Base-by-base conservation (phyloP, 1,140 invertebrate genomes). In the Andricus grossulariae region DNA sequence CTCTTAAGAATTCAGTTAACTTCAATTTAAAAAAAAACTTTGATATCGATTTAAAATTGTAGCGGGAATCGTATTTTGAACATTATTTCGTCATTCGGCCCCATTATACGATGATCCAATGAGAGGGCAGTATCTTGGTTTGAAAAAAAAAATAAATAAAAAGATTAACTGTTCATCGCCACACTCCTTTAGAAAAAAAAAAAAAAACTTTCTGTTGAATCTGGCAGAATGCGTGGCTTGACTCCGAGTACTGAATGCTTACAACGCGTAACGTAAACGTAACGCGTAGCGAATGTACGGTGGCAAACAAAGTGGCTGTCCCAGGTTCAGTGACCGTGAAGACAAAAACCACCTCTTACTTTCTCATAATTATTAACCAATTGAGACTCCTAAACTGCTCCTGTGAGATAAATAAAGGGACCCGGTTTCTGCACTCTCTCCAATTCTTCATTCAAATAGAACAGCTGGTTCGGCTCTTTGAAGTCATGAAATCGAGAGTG, bases 261-360 rank as follows among this genome's bases (percentile, higher is more conserved):
- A 54, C 52, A 54, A 19, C 52, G 76, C 73, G 79, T 73, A 77
- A 80, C 78, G 77, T 73, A 71, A 52, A 74, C 76, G 79, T 74
- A 80, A 80, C 71, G 55, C 75, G 72, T 77, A 80, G 77, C 74
- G 71, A 74, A 51, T 21, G 54, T 72, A 54, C 16, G 52, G 52
- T 54, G n/a, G 52, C 52, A 54, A 21, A 57, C 13, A 66, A 66
- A 80, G 80, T 75, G 78, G 50, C 76, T 72, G 79, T 82, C 77
- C 83, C 57, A 83, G 73, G 84, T 84, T 86, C 84, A 80, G 75
- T 82, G 80, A 84, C 84, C 84, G 73, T 86, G 82, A 82, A 82
- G 72, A 81, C 73, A 75, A 78, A 82, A 70, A 80, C 50, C 72
- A 80, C 45, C 74, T 83, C 79, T 84, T 86, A 86, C 84, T 86